Evolutionary conservation across 2,888 invertebrate genomes (phyloP), one percentile per base, ranked within the genome.

Genomic region (Ctenicera cuprea): DNA sequence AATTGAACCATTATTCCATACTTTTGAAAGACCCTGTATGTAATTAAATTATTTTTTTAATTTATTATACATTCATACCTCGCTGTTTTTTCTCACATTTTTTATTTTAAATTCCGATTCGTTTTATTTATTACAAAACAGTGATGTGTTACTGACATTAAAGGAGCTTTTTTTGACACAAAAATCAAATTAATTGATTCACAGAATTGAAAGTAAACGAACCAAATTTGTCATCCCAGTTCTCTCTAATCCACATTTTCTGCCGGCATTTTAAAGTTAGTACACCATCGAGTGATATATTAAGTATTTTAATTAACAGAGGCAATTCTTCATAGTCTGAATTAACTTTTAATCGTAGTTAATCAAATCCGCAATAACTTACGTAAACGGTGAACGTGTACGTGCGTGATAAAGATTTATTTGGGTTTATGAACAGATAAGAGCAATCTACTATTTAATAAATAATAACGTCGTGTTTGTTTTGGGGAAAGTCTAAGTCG

Each of bases 361-460:
- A 50, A 50, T 50, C 50, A 22, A 50, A 50, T 50, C 50, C 50
- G 22, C 22, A 20, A 50, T 22, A 50, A 22, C 5, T 50, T 50
- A 50, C 22, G 22, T 50, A 50, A 50, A 18, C 45, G 8, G 18
- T 45, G 18, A 45, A 18, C 18, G 45, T 16, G 18, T 45, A 33
- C 33, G 33, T 33, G 5, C 33, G 18, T 45, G 18, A 16, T 18
- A 45, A 45, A 45, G 45, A 45, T 45, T 45, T 45, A 45, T 45
- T 45, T 18, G 18, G 18, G 14, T 18, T 45, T 45, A 45, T 18
- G 16, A 16, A 45, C 4, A 45, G 45, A 45, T 33, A 33, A 33
- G 33, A 33, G 33, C 33, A 33, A 33, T 33, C 33, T 33, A 33
- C 5, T 33, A 9, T 33, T 33, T 33, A 33, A 33, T 33, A 33